A percentile compares a stretch with the other conserved stretches of the same genome.
phyloP scores from a whole-genome alignment of 2,888 invertebrate genomes.

The Lordiphosa andalusiaca region DNA sequence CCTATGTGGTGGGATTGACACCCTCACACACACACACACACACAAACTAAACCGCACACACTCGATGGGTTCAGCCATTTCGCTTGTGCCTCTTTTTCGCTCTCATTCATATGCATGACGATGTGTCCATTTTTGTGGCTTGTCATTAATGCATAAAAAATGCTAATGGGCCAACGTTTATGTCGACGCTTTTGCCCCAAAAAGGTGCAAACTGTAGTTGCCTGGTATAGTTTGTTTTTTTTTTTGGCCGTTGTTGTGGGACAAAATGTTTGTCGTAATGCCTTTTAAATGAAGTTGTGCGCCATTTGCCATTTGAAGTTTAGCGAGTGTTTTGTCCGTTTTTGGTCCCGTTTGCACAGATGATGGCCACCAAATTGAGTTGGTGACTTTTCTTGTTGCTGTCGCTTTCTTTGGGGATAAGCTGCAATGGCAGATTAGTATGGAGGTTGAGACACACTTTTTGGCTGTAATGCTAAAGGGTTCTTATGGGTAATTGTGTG shows the following conservation, averaged over 20 bases:
- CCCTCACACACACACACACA: constrained; percentile 9
- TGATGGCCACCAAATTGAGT: constrained; percentile 65
- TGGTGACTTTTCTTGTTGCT: constrained; percentile 18
- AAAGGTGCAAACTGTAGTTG: constrained; percentile 68
- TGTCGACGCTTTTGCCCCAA: constrained; percentile 54
- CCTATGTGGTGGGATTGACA: constrained; percentile 24
- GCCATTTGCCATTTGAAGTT: constrained; percentile 72
- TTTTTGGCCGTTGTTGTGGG: constrained; percentile 37
- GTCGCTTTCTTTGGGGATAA: constrained; percentile 30
- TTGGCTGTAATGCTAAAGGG: constrained; percentile 58
- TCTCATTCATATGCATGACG: constrained; percentile 71
- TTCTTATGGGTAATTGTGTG: constrained; percentile 63
- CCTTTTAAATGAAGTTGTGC: constrained; percentile 72
- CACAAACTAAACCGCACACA: constrained; percentile 10
- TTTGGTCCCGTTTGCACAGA: constrained; percentile 56
- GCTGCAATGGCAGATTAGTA: constrained; percentile 63
- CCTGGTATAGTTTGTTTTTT: constrained; percentile 19
- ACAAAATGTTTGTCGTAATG: constrained; percentile 65
- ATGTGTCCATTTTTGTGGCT: constrained; percentile 74
- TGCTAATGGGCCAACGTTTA: constrained; percentile 68
- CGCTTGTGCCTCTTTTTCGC: constrained; percentile 12
- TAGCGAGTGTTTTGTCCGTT: constrained; percentile 41
- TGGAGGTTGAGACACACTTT: constrained; percentile 26
- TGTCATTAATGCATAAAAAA: constrained; percentile 73
- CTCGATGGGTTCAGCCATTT: constrained; percentile 9